Percentiles rank a stretch among this genome's conserved stretches.
Conservation (phyloP, 2,113 vertebrate genomes). For the Dasyornis broadbenti region DNA sequence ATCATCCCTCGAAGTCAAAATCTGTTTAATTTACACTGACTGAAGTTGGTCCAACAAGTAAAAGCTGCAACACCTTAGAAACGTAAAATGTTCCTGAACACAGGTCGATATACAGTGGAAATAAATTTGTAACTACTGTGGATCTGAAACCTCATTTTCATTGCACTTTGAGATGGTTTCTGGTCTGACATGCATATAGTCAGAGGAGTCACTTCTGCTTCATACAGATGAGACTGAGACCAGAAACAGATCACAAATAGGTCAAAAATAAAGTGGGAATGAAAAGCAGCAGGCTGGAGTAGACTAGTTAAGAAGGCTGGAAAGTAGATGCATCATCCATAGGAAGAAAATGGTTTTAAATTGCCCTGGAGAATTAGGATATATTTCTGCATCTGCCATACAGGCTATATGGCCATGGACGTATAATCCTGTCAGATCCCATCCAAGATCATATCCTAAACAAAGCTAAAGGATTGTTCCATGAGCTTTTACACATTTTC, state of each 20-base stretch:
- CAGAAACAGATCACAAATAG: not conserved
- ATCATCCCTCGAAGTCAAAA: not conserved
- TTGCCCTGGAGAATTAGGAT: not conserved
- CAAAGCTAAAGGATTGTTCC: not conserved
- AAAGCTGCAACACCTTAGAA: not conserved
- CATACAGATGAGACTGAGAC: not conserved
- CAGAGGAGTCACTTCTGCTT: not conserved
- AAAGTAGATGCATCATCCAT: not conserved
- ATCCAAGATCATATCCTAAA: not conserved
- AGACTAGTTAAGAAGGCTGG: not conserved
- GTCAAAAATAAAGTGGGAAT: not conserved
- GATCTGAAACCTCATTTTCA: not conserved
- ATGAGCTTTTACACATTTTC: not conserved
- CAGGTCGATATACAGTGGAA: not conserved
- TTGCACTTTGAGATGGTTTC: not conserved
- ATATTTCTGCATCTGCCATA: not conserved
- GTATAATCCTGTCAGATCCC: not conserved
- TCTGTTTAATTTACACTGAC: not conserved
- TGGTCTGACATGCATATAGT: rapidly evolving
- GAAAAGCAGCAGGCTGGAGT: not conserved
- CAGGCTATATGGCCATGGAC: not conserved
- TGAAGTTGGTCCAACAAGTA: not conserved
- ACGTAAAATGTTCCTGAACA: not conserved
- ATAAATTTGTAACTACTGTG: not conserved
- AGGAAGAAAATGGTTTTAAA: not conserved